Base-by-base conservation (phyloP, 2,113 vertebrate species). In the Todiramphus chloris region DNA sequence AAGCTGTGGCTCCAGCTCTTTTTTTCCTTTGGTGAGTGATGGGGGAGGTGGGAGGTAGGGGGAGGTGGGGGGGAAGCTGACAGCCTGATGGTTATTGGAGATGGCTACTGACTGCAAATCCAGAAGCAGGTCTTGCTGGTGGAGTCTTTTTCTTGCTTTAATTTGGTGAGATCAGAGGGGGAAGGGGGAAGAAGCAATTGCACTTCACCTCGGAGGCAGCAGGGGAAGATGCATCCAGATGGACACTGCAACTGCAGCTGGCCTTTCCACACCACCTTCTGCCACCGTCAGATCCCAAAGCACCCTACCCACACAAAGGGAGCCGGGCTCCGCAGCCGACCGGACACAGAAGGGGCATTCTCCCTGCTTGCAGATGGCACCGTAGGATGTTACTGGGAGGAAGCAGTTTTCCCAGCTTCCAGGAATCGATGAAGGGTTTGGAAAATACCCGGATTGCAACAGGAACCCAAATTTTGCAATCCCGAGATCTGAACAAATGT, bases 81-180 rank as follows among this genome's bases (percentile, higher is more conserved):
- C 97, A 97, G 96, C 93, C 96, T 93, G 96, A 97, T 95, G 97
- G 97, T 97, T 98, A 97, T 90, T 96, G 96, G 97, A 94, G 97
- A 97, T 97, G 97, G 97, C 97, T 98, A 92, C 95, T 95, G 98
- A 97, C 97, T 98, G 97, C 97, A 98, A 98, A 98, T 98, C 97
- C 95, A 97, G 88, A 58, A 94, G 95, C 85, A 90, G 97, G 91
- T 87, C 93, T 81, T 83, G 94, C 64, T 85, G 89, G n/a, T 95
- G 90, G 96, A 94, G 72, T 11, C 90, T 59, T 46, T 72, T 60
- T 28, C 93, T 93, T 91, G 95, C 93, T 94, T 87, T 64, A 60
- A 89, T 56, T 53, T 6, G 68, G 72, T 21, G 82, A 83, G 79
- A 74, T 12, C 72, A 19, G 72, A 86, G 37, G 46, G 31, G 19